Conservation (phyloP, 2,888 invertebrate species). For the Aleiodes leptofemur region DNA sequence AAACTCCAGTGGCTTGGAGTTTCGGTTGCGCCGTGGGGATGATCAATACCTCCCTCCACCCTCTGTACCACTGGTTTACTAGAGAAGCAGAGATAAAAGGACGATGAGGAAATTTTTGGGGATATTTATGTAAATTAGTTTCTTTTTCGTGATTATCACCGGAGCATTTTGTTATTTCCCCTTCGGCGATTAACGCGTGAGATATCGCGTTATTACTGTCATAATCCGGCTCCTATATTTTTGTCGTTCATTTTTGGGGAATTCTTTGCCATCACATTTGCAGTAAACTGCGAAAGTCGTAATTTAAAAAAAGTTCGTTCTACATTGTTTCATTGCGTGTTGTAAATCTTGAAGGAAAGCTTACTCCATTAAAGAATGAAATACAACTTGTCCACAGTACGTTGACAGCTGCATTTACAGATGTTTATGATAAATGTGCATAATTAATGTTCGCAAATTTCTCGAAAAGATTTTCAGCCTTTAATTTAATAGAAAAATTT, state of each 20-base stretch:
- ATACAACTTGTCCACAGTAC: constrained; percentile 2
- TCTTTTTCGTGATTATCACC: no score
- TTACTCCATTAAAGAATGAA: neutral
- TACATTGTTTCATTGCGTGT: neutral
- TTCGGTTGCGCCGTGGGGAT: constrained; percentile 69
- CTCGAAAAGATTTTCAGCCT: neutral
- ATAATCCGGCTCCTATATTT: no score
- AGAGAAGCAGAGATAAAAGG: constrained; percentile 66
- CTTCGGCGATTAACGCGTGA: no score
- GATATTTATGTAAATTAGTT: neutral
- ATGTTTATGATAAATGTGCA: neutral
- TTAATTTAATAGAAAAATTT: no score
- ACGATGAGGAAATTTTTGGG: constrained; percentile 57
- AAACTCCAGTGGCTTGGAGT: constrained; percentile 55
- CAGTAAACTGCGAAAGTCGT: no score
- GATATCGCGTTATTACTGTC: no score
- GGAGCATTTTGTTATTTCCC: no score
- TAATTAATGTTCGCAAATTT: neutral
- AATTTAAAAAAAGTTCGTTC: no score
- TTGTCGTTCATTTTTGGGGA: no score
- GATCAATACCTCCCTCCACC: constrained; percentile 74
- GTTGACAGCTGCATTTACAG: neutral
- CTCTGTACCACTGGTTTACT: constrained; percentile 66
- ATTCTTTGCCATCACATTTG: no score
- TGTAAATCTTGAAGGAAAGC: constrained; percentile 2